Base-by-base conservation (phyloP, 2,888 invertebrate species). In the Merodon equestris region DNA sequence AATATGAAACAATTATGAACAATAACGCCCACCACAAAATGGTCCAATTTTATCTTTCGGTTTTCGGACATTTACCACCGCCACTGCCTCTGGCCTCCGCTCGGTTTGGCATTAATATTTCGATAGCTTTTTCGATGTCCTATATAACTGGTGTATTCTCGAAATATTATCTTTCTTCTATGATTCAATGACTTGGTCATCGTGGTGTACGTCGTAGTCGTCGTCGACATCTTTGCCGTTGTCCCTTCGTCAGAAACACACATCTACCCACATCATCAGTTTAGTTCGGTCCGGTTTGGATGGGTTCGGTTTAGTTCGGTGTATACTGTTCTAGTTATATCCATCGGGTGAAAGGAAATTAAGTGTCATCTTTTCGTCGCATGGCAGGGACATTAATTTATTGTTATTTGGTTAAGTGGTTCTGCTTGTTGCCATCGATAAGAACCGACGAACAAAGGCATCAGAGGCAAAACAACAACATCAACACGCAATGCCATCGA, bases 371-470 rank as follows among this genome's bases (percentile, higher is more conserved):
- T 76, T 76, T 76, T 76, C 71, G 75, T 76, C 75, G 75, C 71
- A 76, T 76, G 75, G 75, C 75, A 64, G 38, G 58, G 75, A 71
- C 75, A 76, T 71, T 76, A 76, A 76, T 76, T 76, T 76, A 71
- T 76, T 76, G 75, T 76, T 76, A 76, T 76, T 76, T 76, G 75
- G 75, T 76, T 76, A 76, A 76, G 75, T 76, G 71, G 75, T 76
- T 76, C 75, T 76, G 75, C 63, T 76, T 76, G 71, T 57, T 76
- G 75, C 71, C 75, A 76, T 75, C 64, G 75, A 76, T 76, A 76
- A 76, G 71, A 42, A 58, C 40, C 54, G 36, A 60, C 64, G 64
- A 60, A 76, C 71, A 76, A 76, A 54, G 53, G 54, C 64, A 60
- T 42, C 47, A 63, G 54, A 54, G 58, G 17, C 45, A 63, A 34